phyloP scores from a whole-genome alignment of 2,113 vertebrate genomes.

The Platycercus adscitus region DNA sequence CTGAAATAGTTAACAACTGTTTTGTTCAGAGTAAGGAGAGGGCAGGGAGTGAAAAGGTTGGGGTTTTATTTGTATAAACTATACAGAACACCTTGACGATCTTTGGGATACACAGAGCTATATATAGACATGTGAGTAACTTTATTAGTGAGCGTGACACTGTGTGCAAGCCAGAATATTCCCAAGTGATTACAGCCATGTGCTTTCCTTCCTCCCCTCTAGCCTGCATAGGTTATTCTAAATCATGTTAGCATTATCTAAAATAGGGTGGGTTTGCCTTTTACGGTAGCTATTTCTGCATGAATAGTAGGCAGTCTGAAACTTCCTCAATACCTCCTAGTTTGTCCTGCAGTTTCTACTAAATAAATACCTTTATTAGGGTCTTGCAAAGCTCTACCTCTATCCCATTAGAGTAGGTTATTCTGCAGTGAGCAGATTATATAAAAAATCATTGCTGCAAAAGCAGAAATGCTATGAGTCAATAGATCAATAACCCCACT shows the following conservation, averaged over 20 bases:
- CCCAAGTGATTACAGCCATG: not conserved
- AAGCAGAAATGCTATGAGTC: not conserved
- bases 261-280: not conserved
- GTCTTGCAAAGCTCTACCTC: not conserved
- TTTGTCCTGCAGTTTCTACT: not conserved
- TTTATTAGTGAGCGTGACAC: not conserved
- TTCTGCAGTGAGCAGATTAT: not conserved
- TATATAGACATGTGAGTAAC: constrained; percentile 31
- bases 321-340: not conserved
- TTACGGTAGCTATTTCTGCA: not conserved
- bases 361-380: not conserved
- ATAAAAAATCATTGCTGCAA: not conserved
- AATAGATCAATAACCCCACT: not conserved
- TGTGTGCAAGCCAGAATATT: constrained; percentile 19
- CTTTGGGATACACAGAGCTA: constrained; percentile 26
- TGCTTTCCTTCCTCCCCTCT: not conserved
- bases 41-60: not conserved
- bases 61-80: not conserved
- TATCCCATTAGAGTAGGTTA: not conserved
- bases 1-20: not conserved
- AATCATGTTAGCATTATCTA: not conserved
- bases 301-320: not conserved
- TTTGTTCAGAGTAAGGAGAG: not conserved
- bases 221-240: not conserved
- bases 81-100: not conserved